These are phyloP conservation scores for Homarus americanus DNA, from an alignment of 1,140 invertebrate genomes.

Conservation along the genomic window DNA sequence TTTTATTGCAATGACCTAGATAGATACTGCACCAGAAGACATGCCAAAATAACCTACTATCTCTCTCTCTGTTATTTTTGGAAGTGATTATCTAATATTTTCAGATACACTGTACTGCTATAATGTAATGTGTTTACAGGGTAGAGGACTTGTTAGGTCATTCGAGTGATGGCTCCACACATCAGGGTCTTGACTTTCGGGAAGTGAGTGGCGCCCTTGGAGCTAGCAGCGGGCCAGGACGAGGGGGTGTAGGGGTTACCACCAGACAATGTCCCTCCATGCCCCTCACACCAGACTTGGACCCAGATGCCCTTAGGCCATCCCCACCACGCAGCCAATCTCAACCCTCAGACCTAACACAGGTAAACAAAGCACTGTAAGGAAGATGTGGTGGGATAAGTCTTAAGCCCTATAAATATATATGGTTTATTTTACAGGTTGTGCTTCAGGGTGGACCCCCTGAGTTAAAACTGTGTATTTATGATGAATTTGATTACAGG, in stretches of 20 bases:
- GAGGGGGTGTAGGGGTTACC: slow-evolving; percentile 41
- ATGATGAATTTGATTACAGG: background rate
- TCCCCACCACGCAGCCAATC: slow-evolving; percentile 78
- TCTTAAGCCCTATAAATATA: too few species aligned
- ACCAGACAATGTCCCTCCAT: slow-evolving; percentile 72
- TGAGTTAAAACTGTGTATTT: background rate
- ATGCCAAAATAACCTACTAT: too few species aligned
- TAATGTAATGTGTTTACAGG: slow-evolving; percentile 37
- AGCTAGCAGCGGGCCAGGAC: slow-evolving; percentile 55
- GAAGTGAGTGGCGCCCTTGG: slow-evolving; percentile 64
- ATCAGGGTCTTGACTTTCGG: slow-evolving; percentile 73
- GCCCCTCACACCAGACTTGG: slow-evolving; percentile 73
- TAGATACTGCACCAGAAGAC: too few species aligned
- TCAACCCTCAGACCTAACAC: slow-evolving; percentile 79
- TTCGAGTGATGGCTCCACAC: slow-evolving; percentile 49
- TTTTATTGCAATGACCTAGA: too few species aligned
- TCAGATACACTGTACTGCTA: too few species aligned
- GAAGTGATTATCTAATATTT: too few species aligned
- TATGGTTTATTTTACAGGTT: slow-evolving; percentile 12
- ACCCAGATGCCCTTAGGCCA: slow-evolving; percentile 67
- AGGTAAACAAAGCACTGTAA: slow-evolving; percentile 77
- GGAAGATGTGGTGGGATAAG: background rate
- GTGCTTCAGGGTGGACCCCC: background rate
- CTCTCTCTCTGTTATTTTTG: too few species aligned
- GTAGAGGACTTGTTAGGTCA: slow-evolving; percentile 72